These are phyloP conservation scores for Parus major DNA, from an alignment of 2,113 vertebrate species.

Conservation along the genomic window DNA sequence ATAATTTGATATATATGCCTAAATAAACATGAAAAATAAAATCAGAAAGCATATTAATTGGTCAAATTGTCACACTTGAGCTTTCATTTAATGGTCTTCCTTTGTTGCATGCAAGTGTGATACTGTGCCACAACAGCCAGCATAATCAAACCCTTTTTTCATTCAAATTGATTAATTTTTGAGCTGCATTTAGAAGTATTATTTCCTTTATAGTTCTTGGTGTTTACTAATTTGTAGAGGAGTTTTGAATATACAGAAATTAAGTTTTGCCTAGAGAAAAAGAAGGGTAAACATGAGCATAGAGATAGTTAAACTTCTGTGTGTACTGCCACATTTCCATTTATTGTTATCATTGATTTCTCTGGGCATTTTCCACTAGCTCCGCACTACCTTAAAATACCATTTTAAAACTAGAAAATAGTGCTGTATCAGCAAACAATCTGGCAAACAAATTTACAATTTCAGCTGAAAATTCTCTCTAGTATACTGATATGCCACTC, in stretches of 20 bases:
- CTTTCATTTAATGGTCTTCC: background rate
- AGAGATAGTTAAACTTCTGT: background rate
- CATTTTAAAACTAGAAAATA: background rate
- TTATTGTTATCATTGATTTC: background rate
- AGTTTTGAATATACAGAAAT: background rate
- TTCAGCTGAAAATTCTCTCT: background rate
- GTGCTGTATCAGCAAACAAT: background rate
- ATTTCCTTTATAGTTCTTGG: background rate
- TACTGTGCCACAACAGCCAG: background rate
- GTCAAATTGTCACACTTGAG: background rate
- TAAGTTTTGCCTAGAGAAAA: background rate
- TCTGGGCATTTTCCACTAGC: background rate
- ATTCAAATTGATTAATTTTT: background rate
- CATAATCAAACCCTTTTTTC: background rate
- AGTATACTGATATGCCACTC: background rate
- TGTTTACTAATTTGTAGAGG: background rate
- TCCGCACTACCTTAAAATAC: background rate
- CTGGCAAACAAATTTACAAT: background rate
- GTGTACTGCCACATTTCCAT: background rate
- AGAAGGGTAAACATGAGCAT: background rate
- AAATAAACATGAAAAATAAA: background rate
- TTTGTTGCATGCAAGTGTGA: background rate
- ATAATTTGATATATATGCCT: background rate
- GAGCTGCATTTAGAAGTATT: background rate
- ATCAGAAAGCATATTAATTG: background rate